Base-by-base conservation (phyloP, 2,113 vertebrate genomes). In the Phoxinus phoxinus region DNA sequence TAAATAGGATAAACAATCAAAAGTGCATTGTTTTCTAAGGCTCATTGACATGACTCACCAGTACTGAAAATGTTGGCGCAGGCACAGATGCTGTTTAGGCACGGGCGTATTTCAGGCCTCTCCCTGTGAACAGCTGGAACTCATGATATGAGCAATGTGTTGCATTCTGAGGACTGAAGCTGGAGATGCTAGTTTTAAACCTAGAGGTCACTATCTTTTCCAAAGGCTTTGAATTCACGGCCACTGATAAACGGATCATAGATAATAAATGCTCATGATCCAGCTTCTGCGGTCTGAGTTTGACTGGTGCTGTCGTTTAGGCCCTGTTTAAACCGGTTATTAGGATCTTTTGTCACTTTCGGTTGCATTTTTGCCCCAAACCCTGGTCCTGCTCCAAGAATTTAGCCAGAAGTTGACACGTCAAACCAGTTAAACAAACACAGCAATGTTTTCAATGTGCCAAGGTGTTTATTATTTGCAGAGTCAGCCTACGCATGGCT, bases 51-150 rank as follows among this genome's bases (percentile, higher is more conserved):
- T 84, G 82, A 84, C 82, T 84, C 82, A 41, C 67, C 58, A 63
- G 21, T 81, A 53, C 69, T 56, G 41, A 37, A 41, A 76, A 23
- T 32, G 30, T 59, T 37, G 48, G 61, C 80, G 44, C 27, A 58
- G 72, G 35, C 30, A 79, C 75, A 80, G 41, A 82, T 84, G 75
- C 51, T 51, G 30, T 79, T 44, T 84, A 35, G 58, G 10, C 71
- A 73, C 23, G 65, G 82, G 37, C 25, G 53, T 56, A 69, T 63
- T 67, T 87, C 35, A 41, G 65, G 21, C 46, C 74, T 4, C 25
- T 71, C 73, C 25, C 32, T 25, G 10, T 21, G 75, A 84, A 77
- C 86, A 85, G 81, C 86, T 85, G 83, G 86, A 85, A 58, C 61
- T 15, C 37, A 19, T 58, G 75, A 25, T 74, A 15, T 56, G 67